A percentile compares a stretch with the other conserved stretches of the same genome.
Conservation (phyloP, 1,140 invertebrate genomes). For the Pissodes strobi region DNA sequence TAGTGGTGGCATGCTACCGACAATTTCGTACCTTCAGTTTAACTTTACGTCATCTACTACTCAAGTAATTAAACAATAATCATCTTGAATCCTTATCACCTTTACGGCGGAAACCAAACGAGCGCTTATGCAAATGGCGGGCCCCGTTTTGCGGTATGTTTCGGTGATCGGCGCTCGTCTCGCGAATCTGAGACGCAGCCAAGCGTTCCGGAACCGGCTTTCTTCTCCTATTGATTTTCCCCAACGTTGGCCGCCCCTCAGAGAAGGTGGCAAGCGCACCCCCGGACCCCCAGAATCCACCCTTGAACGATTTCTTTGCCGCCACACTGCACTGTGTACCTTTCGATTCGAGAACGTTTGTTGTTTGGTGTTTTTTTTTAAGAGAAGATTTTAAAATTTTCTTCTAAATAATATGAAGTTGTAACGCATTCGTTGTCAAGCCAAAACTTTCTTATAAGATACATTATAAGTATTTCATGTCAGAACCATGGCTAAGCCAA, state of each 20-base stretch:
- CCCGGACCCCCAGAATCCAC: constrained; percentile 28
- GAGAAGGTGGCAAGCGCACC: constrained; percentile 9
- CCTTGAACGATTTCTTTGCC: constrained; percentile 32
- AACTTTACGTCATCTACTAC: no score
- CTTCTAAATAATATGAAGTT: no score
- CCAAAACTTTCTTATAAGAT: no score
- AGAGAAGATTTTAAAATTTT: no score
- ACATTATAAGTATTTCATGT: no score
- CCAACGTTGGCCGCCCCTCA: constrained; percentile 27
- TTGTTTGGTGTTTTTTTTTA: no score
- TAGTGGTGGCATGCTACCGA: no score
- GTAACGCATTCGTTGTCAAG: no score
- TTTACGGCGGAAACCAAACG: not conserved
- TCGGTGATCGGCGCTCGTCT: constrained; percentile 57
- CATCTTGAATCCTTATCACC: constrained; percentile 3
- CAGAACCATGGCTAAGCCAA: no score
- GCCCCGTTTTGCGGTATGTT: constrained; percentile 51
- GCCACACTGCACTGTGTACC: constrained; percentile 3
- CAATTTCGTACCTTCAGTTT: no score
- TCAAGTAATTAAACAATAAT: no score
- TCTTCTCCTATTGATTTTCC: constrained; percentile 58
- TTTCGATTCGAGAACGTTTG: no score
- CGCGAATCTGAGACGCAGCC: constrained; percentile 57
- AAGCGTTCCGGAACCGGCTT: constrained; percentile 57
- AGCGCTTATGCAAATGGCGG: constrained; percentile 46